Evolutionary conservation across 2,888 invertebrate species (phyloP), one percentile per base, ranked within the genome.

Genomic region (Hypsopygia costalis): DNA sequence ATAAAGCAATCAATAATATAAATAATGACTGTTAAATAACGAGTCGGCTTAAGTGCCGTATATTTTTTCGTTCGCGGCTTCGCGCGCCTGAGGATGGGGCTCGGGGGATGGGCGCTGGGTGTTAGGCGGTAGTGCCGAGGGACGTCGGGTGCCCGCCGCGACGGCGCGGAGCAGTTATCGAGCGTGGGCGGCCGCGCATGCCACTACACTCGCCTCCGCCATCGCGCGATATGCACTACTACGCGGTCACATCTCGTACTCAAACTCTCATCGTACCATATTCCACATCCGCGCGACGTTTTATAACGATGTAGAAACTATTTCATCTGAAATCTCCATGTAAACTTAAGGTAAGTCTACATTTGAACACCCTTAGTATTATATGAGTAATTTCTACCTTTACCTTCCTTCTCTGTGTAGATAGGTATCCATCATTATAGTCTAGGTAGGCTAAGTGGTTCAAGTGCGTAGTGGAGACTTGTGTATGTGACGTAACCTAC

Each of bases 111-210:
- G 44, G 52, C 41, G 38, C 43, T 39, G 47, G 40, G 51, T n/a
- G n/a, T n/a, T 52, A 33, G 50, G 46, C 36, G 25, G 37, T 42
- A 46, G 49, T 36, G 50, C 42, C 40, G 43, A 42, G 50, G 43
- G 49, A 43, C 49, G 55, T 58, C 30, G 45, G 47, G 55, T 59
- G 62, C 57, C 55, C 42, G 41, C 1, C 39, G 44, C 41, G 43
- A 49, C 44, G 55, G 50, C 53, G 58, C 57, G 47, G 53, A 50
- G 56, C 61, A 48, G 49, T 47, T 86, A 87, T 87, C 81, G 86
- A 87, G 62, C 86, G 86, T 86, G 81, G 85, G 83, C 81, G 85
- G 68, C 46, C 75, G 82, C 74, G 71, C 75, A 73, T 80, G 76
- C 51, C 69, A 61, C 54, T 58, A 56, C 61, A 56, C 51, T 51